phyloP scores from a whole-genome alignment of 1,140 invertebrate genomes.

The Philotrypesis tridentata region DNA sequence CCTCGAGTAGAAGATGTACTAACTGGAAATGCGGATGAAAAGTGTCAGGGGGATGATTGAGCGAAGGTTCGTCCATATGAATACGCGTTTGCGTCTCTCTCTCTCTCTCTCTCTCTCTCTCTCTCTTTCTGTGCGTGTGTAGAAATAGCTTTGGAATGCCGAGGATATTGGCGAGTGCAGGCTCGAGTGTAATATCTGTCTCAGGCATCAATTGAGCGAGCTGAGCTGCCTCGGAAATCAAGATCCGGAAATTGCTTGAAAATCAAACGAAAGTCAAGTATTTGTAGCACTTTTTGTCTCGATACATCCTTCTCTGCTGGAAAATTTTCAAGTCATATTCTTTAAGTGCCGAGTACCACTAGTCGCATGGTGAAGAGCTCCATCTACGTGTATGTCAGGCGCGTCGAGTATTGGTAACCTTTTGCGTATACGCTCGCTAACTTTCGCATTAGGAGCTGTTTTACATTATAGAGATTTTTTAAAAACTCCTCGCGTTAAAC shows the following conservation, averaged over 20 bases:
- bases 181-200: conserved; percentile 26
- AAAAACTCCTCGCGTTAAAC: background rate
- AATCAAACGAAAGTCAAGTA: conserved; percentile 24
- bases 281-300: background rate
- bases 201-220: background rate
- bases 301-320: no score
- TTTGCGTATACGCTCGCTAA: no score
- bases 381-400: no score
- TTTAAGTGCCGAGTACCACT: no score
- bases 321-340: no score
- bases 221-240: background rate
- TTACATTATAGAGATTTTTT: background rate
- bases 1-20: background rate
- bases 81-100: background rate
- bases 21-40: conserved; percentile 42
- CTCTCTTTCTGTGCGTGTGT: background rate
- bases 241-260: conserved; percentile 7
- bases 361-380: no score
- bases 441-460: background rate
- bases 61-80: conserved; percentile 9
- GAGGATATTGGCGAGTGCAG: conserved; percentile 12
- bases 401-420: no score
- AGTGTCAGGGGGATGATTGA: conserved; percentile 39
- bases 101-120: background rate
- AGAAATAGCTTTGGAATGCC: background rate